phyloP scores from a whole-genome alignment of 2,113 vertebrate genomes.

The Galbula dea region DNA sequence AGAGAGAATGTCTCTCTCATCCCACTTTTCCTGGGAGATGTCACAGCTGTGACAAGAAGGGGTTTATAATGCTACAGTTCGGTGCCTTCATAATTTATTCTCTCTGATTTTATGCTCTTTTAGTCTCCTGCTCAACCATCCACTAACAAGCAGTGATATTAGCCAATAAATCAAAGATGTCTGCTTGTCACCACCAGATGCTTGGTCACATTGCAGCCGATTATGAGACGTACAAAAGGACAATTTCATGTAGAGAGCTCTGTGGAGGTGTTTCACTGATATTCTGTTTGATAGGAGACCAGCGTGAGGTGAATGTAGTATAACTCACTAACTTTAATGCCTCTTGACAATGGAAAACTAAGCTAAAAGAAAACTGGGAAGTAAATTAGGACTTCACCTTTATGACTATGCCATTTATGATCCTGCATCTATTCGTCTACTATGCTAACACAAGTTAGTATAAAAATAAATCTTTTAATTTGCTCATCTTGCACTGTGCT shows the following conservation, averaged over 20 bases:
- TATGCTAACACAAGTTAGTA: neutral
- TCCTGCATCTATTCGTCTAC: constrained; percentile 6
- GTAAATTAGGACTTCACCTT: constrained; percentile 69
- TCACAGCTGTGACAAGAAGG: constrained; percentile 78
- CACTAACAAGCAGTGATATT: constrained; percentile 89
- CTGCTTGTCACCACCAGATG: constrained; percentile 86
- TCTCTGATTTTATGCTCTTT: constrained; percentile 85
- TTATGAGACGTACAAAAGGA: constrained; percentile 81
- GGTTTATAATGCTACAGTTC: constrained; percentile 80
- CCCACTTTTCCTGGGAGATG: constrained; percentile 76
- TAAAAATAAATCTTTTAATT: constrained; percentile 46
- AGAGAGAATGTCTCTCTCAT: constrained; percentile 72
- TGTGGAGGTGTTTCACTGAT: constrained; percentile 70
- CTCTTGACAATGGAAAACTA: constrained; percentile 62
- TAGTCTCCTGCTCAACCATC: constrained; percentile 83
- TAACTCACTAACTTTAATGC: constrained; percentile 71
- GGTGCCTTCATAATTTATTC: constrained; percentile 86
- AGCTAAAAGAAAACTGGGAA: constrained; percentile 65
- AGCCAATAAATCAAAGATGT: constrained; percentile 91
- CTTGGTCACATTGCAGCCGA: constrained; percentile 86
- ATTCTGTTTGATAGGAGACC: constrained; percentile 81
- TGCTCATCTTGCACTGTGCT: neutral
- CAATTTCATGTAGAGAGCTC: constrained; percentile 76
- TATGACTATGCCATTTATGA: constrained; percentile 31
- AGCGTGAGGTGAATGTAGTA: constrained; percentile 68